Conservation (phyloP, 2,888 invertebrate genomes). For the Sialis lutaria region DNA sequence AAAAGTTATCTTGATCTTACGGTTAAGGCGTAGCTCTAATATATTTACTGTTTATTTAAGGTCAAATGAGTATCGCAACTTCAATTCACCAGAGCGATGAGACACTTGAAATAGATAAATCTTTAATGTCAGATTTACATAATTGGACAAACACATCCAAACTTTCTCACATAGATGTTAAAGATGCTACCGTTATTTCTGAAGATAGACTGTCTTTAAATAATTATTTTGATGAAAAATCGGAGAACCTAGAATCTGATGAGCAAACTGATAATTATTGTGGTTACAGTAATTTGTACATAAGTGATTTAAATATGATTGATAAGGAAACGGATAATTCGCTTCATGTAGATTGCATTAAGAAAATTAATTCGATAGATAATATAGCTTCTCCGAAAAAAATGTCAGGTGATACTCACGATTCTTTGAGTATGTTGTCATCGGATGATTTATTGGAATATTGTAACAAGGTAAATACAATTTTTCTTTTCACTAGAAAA, state of each 20-base stretch:
- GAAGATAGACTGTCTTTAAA: constrained; percentile 9
- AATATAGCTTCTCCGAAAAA: constrained; percentile 20
- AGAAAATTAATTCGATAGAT: constrained; percentile 6
- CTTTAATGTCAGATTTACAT: constrained; percentile 21
- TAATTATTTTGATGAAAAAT: constrained; percentile 4
- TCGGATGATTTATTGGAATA: not conserved
- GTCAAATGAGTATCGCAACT: constrained; percentile 26
- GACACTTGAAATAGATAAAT: constrained; percentile 21
- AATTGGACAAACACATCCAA: constrained; percentile 25
- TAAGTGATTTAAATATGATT: constrained; percentile 11
- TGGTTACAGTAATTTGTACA: constrained; percentile 14
- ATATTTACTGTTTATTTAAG: constrained; percentile 15
- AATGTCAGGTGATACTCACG: constrained; percentile 13
- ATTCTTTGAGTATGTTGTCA: not conserved
- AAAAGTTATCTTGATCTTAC: no score
- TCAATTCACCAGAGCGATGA: constrained; percentile 21
- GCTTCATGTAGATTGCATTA: constrained; percentile 1
- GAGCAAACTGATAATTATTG: constrained; percentile 4
- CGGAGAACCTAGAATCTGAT: not conserved
- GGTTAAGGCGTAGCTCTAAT: no score
- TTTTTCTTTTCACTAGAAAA: not conserved
- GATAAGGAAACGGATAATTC: constrained; percentile 5
- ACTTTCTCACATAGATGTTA: constrained; percentile 17
- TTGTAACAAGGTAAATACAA: not conserved
- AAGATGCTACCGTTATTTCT: constrained; percentile 13